Percentiles rank a stretch among this genome's conserved stretches.
These are phyloP conservation scores for Gambusia holbrooki DNA, from an alignment of 2,113 vertebrate genomes.

Conservation along the genomic window DNA sequence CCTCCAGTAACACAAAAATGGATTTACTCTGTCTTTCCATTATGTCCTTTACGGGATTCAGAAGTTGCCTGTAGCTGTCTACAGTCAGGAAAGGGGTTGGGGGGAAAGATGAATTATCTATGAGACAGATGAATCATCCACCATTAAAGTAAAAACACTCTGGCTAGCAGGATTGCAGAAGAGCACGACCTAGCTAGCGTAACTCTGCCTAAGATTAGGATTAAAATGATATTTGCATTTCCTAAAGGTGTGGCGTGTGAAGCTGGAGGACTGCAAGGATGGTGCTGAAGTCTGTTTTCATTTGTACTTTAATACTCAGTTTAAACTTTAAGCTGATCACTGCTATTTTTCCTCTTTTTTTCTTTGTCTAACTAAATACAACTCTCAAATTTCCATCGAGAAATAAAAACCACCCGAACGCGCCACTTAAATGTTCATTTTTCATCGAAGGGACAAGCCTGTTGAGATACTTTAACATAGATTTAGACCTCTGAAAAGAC, in stretches of 20 bases:
- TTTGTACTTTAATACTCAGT: background rate
- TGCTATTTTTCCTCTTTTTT: too few relatives aligned
- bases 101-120: constrained; percentile 42
- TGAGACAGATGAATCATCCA: constrained; percentile 49
- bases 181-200: background rate
- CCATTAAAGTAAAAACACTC: constrained; percentile 18
- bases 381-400: background rate
- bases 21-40: constrained; percentile 40
- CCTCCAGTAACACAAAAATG: constrained; percentile 25
- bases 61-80: constrained; percentile 43
- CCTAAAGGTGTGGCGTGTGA: background rate
- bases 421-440: too few relatives aligned
- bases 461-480: background rate
- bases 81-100: constrained; percentile 24
- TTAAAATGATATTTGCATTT: background rate
- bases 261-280: background rate
- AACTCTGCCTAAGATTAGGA: background rate
- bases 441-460: background rate
- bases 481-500: too few relatives aligned
- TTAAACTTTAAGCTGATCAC: background rate
- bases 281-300: background rate
- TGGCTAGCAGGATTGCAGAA: background rate
- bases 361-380: too few relatives aligned
- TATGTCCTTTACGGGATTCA: constrained; percentile 57
- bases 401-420: too few relatives aligned